These are phyloP conservation scores for Apostichopus californicus DNA, from an alignment of 35 echinoderm and acorn worm genomes.

Conservation along the genomic window DNA sequence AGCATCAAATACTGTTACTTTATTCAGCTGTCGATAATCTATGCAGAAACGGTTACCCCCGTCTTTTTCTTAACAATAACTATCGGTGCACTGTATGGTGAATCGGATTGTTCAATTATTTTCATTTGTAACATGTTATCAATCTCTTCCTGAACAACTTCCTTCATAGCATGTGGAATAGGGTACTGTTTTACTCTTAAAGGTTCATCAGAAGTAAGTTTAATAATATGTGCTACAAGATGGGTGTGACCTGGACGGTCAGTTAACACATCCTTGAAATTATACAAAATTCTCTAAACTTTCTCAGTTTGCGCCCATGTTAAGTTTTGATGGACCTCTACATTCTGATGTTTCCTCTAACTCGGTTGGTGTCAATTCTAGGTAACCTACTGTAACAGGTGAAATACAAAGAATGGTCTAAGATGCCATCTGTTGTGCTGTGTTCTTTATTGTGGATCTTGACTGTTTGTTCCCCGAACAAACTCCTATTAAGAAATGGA, in stretches of 20 bases:
- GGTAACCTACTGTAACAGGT: too few species aligned
- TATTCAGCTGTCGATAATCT: slow-evolving; percentile 45
- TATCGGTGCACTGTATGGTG: slow-evolving; percentile 65
- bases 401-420: too few species aligned
- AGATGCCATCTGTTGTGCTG: too few species aligned
- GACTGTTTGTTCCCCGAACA: too few species aligned
- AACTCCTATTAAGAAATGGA: too few species aligned
- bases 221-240: slow-evolving; percentile 33
- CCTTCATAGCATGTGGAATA: slow-evolving; percentile 22
- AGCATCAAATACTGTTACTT: slow-evolving; percentile 53
- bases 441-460: too few species aligned
- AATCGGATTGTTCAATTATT: background rate
- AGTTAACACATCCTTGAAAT: slow-evolving; percentile 53
- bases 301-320: too few species aligned
- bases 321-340: too few species aligned
- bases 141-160: slow-evolving; percentile 19
- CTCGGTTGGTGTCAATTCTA: too few species aligned
- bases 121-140: slow-evolving; percentile 49
- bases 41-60: slow-evolving; percentile 26
- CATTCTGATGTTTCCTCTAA: too few species aligned
- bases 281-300: background rate
- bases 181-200: slow-evolving; percentile 60
- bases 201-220: slow-evolving; percentile 54
- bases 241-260: slow-evolving; percentile 58
- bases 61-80: slow-evolving; percentile 60